These are phyloP conservation scores for Taeniopygia guttata DNA, from an alignment of 2,797 vertebrate genomes.

Conservation along the genomic window DNA sequence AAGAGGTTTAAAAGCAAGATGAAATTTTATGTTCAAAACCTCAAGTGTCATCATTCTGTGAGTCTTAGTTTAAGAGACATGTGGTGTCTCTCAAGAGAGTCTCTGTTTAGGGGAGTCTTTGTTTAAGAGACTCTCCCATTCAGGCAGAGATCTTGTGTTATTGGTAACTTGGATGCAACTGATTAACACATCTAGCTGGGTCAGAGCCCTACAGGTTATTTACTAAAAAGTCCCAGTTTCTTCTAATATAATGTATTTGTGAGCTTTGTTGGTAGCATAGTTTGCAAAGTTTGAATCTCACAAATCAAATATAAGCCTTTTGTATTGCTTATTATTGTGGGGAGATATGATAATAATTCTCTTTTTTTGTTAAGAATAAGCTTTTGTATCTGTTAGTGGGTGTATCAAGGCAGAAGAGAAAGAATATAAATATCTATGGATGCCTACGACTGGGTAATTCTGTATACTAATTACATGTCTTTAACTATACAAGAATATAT, in stretches of 20 bases:
- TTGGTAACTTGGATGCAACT: background rate
- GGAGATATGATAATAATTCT: background rate
- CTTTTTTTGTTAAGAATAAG: background rate
- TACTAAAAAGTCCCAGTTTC: background rate
- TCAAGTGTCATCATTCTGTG: background rate
- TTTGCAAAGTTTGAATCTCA: background rate
- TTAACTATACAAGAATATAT: background rate
- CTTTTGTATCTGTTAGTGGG: background rate
- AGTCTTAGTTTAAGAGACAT: background rate
- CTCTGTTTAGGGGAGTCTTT: too few species aligned
- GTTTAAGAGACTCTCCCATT: background rate
- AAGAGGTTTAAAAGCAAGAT: background rate
- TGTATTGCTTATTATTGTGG: background rate
- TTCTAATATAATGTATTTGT: background rate
- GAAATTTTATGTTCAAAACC: background rate
- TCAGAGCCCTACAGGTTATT: background rate
- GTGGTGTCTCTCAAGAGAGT: background rate
- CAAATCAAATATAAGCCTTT: background rate
- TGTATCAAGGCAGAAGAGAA: background rate
- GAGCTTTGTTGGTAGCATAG: background rate
- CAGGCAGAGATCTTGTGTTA: background rate
- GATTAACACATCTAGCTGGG: background rate
- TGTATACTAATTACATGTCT: background rate
- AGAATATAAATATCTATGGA: background rate
- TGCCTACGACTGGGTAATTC: background rate